Conservation (phyloP, 1,140 invertebrate genomes). For the Drosophila chauvacae region DNA sequence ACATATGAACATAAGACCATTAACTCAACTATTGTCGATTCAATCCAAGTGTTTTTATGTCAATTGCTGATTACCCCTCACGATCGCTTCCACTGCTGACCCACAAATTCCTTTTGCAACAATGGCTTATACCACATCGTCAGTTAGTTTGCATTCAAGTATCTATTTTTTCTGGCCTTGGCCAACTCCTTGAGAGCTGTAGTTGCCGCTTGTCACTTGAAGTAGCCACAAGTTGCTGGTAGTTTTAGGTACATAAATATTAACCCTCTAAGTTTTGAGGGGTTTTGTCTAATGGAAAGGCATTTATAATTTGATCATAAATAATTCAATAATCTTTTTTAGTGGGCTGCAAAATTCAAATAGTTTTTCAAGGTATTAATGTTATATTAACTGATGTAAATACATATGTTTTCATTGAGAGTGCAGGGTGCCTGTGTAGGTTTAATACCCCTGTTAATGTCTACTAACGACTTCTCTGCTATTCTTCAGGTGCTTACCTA, state of each 20-base stretch:
- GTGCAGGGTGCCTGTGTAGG: neutral
- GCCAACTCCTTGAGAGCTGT: slow-evolving; percentile 37
- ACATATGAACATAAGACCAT: slow-evolving; percentile 3
- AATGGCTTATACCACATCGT: slow-evolving; percentile 11
- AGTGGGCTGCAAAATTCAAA: neutral
- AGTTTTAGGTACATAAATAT: neutral
- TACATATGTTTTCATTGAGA: neutral
- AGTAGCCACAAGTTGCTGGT: slow-evolving; percentile 11
- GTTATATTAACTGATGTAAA: neutral
- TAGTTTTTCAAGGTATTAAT: neutral
- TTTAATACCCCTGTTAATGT: neutral
- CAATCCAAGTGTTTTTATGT: slow-evolving; percentile 18
- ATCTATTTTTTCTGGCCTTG: slow-evolving; percentile 17
- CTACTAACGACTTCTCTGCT: neutral
- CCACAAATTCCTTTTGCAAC: slow-evolving; percentile 25
- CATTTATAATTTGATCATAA: neutral
- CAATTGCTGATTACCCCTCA: slow-evolving; percentile 22
- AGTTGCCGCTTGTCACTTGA: slow-evolving; percentile 28
- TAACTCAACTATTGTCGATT: slow-evolving; percentile 13
- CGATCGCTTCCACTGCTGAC: slow-evolving; percentile 19
- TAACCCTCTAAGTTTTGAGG: neutral
- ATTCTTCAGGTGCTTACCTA: slow-evolving; percentile 89
- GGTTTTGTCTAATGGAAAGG: neutral
- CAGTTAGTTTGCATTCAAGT: slow-evolving; percentile 5
- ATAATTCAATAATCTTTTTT: neutral